Base-by-base conservation (phyloP, 2,888 invertebrate genomes). In the Apamea anceps region DNA sequence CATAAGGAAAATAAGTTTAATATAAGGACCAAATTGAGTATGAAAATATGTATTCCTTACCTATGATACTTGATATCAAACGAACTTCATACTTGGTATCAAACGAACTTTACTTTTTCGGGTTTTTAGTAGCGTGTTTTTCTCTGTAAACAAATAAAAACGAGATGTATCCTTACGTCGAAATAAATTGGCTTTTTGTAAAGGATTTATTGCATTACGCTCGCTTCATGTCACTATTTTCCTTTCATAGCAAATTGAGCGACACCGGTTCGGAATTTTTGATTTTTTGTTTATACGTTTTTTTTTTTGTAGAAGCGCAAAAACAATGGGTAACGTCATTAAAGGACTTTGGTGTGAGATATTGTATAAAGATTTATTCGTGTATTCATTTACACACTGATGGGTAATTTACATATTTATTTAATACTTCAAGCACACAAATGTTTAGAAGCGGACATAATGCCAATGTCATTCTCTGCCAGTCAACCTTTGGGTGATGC, bases 171-270 rank as follows among this genome's bases (percentile, higher is more conserved):
- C 62, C 73, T 78, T 76, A 48, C 21, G 54, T 85, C 57, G 48
- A 77, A 83, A 83, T 76, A 81, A 85, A 88, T 88, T 79, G 79
- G 75, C 71, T 78, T 77, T 82, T 77, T 77, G 71, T 72, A 79
- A 80, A 72, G 68, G 75, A 81, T 80, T 88, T 80, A 79, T 88
- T 75, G 82, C 57, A 76, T 85, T 87, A 85, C 37, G 42, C 75
- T 62, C 63, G 72, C 72, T 70, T 77, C 81, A 77, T 54, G 76
- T 68, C 71, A 76, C 80, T 77, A 76, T 81, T 82, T 81, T 74
- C 63, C 77, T 80, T 79, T 77, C 80, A 87, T 75, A 73, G 63
- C 32, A 32, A 73, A 67, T 65, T 75, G 72, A 60, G 72, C 25
- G 10, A 51, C 48, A 65, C 8, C 10, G 15, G 15, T 37, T 37